These are phyloP conservation scores for Caloenas nicobarica DNA, from an alignment of 2,113 vertebrate genomes.

Conservation along the genomic window DNA sequence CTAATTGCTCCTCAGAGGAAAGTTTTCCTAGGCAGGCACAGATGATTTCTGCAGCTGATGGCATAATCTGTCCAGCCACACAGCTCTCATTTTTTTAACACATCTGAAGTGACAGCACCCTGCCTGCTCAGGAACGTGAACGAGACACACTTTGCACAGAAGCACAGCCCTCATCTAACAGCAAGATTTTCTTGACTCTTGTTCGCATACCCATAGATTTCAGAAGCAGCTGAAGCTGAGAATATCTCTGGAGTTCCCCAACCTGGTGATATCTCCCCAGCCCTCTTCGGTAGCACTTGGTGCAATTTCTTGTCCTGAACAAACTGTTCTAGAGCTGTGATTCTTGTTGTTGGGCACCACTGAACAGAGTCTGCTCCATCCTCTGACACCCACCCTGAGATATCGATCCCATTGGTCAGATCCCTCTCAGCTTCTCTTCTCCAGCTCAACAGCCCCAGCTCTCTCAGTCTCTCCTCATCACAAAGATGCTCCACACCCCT, in stretches of 20 bases:
- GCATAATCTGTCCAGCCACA: neutral
- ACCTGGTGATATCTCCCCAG: neutral
- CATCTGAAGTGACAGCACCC: neutral
- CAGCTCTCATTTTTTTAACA: neutral
- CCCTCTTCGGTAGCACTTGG: neutral
- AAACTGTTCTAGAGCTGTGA: neutral
- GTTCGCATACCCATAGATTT: neutral
- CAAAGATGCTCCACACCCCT: no score
- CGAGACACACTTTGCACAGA: neutral
- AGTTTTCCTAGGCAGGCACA: neutral
- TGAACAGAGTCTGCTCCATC: no score
- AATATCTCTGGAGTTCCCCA: neutral
- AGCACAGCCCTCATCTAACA: neutral
- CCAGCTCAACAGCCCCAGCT: no score
- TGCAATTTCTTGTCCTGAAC: neutral
- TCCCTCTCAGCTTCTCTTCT: no score
- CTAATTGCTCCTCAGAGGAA: neutral
- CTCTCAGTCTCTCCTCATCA: no score
- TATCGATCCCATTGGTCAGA: no score
- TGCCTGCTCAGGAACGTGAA: neutral
- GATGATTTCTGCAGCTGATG: neutral
- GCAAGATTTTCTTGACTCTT: neutral
- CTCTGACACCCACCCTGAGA: no score
- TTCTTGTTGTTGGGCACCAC: neutral
- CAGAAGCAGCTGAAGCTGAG: neutral